Evolutionary conservation across 2,797 vertebrate species (phyloP).

Genomic region (Molossus molossus): DNA sequence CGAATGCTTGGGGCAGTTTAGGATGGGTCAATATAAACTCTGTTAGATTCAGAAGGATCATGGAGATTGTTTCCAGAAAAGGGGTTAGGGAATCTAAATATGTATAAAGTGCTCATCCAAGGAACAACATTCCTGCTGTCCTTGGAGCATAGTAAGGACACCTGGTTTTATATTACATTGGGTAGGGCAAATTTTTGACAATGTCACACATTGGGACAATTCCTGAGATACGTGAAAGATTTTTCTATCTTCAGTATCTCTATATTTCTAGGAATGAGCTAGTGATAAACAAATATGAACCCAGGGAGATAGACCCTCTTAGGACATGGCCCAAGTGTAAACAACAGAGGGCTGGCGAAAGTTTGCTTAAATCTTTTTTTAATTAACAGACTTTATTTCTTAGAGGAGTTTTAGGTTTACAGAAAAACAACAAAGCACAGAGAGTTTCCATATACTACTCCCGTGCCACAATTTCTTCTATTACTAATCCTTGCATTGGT

Average conservation of each 20-base stretch:
- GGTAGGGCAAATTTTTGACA: not conserved
- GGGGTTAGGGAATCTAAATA: not conserved
- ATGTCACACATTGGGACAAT: not conserved
- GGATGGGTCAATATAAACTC: not conserved
- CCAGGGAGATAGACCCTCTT: not conserved
- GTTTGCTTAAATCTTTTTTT: not conserved
- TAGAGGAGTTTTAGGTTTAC: slow-evolving; percentile 26
- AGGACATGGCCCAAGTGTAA: not conserved
- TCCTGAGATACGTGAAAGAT: slow-evolving; percentile 11
- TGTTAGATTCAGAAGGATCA: not conserved
- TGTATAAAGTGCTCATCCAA: not conserved
- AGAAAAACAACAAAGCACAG: slow-evolving; percentile 10
- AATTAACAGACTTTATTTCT: slow-evolving; percentile 9
- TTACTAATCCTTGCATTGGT: not conserved
- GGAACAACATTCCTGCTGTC: not conserved
- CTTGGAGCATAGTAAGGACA: not conserved
- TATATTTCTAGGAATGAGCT: not conserved
- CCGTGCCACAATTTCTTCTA: not conserved
- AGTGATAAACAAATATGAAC: slow-evolving; percentile 21
- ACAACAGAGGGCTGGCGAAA: not conserved
- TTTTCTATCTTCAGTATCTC: not conserved
- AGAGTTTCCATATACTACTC: not conserved
- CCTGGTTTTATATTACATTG: not conserved
- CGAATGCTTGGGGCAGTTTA: not conserved
- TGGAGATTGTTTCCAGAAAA: not conserved